Conservation (phyloP, 2,888 invertebrate species). For the Drosophila koepferae region DNA sequence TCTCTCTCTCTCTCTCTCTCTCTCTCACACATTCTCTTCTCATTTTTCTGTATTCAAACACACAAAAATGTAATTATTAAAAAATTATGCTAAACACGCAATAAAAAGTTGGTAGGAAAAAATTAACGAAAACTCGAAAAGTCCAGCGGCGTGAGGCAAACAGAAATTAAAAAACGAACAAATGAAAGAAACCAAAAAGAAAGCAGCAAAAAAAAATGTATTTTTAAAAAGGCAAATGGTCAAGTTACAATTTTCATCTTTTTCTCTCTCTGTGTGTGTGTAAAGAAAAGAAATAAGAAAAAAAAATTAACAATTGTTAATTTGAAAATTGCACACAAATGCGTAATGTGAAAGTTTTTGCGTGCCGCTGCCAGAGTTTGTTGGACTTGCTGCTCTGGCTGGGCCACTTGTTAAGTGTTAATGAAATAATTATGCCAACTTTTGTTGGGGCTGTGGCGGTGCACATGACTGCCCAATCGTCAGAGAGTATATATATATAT, state of each 20-base stretch:
- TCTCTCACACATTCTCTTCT: background rate
- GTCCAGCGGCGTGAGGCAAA: conserved; percentile 30
- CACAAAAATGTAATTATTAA: conserved; percentile 81
- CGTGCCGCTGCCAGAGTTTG: conserved; percentile 34
- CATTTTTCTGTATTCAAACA: conserved; percentile 70
- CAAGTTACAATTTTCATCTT: conserved; percentile 52
- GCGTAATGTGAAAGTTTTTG: conserved; percentile 82
- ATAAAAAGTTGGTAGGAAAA: conserved; percentile 78
- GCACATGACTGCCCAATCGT: conserved; percentile 64
- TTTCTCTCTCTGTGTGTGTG: conserved; percentile 17
- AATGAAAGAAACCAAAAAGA: conserved; percentile 4
- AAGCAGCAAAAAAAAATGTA: conserved; percentile 61
- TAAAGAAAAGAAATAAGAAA: conserved; percentile 46
- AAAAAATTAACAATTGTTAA: conserved; percentile 82
- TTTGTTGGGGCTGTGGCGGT: conserved; percentile 55
- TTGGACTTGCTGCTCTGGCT: conserved; percentile 37
- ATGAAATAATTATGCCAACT: conserved; percentile 82
- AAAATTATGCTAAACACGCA: conserved; percentile 81
- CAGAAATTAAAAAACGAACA: conserved; percentile 34
- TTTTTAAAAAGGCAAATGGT: conserved; percentile 80
- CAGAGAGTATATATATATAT: conserved; percentile 7
- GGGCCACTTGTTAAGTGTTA: conserved; percentile 80
- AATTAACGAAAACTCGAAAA: conserved; percentile 68
- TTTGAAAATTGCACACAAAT: conserved; percentile 82
- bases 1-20: conserved; percentile 24